Evolutionary conservation across 2,797 vertebrate species (phyloP).

Genomic region (Pelodytes ibericus): DNA sequence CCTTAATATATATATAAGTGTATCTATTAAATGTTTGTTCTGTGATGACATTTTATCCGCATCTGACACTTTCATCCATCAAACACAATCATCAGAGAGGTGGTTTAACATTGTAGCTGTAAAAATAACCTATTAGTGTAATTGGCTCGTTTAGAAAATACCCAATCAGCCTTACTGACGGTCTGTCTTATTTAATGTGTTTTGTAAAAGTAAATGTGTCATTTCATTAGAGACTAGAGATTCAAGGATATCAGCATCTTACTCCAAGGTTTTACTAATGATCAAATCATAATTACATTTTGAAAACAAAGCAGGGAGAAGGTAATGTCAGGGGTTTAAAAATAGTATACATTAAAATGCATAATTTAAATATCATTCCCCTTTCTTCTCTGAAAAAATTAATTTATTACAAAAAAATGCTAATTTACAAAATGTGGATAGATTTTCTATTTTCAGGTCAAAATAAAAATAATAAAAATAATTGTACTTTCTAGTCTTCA

Average conservation of each 20-base stretch:
- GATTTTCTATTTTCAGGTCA: too few relatives aligned
- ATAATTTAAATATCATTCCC: too few relatives aligned
- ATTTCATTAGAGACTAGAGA: constrained; percentile 2
- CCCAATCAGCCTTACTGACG: constrained; percentile 14
- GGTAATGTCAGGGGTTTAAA: background rate
- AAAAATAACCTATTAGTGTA: constrained; percentile 13
- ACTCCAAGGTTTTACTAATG: background rate
- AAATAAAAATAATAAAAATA: too few relatives aligned
- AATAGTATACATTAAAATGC: too few relatives aligned
- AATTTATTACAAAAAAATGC: too few relatives aligned
- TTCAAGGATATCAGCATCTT: constrained; percentile 6
- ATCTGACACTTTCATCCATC: background rate
- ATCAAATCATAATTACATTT: background rate
- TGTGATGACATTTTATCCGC: background rate
- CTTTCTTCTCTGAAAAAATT: too few relatives aligned
- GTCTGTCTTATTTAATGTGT: background rate
- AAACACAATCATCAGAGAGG: background rate
- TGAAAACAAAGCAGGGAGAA: background rate
- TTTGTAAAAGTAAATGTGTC: constrained; percentile 20
- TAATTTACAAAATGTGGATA: too few relatives aligned
- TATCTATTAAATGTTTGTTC: background rate
- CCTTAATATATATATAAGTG: too few relatives aligned
- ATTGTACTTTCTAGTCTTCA: too few relatives aligned
- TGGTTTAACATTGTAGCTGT: background rate
- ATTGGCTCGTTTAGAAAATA: constrained; percentile 31